phyloP scores from a whole-genome alignment of 2,797 vertebrate genomes.

The Geotrypetes seraphini region DNA sequence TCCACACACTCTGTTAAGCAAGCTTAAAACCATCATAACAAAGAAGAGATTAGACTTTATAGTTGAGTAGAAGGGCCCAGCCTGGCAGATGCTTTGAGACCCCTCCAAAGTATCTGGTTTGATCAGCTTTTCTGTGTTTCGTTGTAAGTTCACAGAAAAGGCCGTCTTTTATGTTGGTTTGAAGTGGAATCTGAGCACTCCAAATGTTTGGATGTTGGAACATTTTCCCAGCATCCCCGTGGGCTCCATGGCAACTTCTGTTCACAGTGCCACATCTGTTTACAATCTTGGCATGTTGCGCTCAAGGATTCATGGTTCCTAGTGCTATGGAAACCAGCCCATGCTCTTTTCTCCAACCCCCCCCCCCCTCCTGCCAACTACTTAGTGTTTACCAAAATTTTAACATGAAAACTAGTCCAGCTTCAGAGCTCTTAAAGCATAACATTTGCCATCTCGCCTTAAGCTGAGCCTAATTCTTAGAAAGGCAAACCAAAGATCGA shows the following conservation, averaged over 20 bases:
- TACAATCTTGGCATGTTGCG: slow-evolving; percentile 31
- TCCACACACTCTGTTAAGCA: no score
- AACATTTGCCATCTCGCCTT: no score
- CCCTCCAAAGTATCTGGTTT: slow-evolving; percentile 43
- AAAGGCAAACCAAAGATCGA: no score
- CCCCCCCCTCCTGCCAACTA: no score
- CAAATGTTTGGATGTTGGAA: slow-evolving; percentile 10
- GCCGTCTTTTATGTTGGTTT: slow-evolving; percentile 7
- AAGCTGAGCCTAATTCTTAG: no score
- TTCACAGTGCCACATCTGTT: slow-evolving; percentile 33
- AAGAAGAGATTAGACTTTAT: slow-evolving; percentile 39
- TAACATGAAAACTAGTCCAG: no score
- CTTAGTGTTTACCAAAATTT: no score
- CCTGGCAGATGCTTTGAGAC: slow-evolving; percentile 47
- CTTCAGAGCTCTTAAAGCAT: no score
- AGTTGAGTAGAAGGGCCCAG: slow-evolving; percentile 38
- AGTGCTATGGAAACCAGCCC: slow-evolving; percentile 14
- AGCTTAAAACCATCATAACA: no score
- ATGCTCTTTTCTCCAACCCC: neutral
- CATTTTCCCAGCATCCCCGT: slow-evolving; percentile 23
- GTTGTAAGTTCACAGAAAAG: slow-evolving; percentile 11
- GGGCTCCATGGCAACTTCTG: slow-evolving; percentile 20
- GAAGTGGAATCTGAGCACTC: neutral
- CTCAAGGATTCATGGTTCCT: slow-evolving; percentile 25
- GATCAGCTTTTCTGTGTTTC: slow-evolving; percentile 26